These are phyloP conservation scores for Tachyglossus aculeatus DNA, from an alignment of 2,797 vertebrate species.

Conservation along the genomic window DNA sequence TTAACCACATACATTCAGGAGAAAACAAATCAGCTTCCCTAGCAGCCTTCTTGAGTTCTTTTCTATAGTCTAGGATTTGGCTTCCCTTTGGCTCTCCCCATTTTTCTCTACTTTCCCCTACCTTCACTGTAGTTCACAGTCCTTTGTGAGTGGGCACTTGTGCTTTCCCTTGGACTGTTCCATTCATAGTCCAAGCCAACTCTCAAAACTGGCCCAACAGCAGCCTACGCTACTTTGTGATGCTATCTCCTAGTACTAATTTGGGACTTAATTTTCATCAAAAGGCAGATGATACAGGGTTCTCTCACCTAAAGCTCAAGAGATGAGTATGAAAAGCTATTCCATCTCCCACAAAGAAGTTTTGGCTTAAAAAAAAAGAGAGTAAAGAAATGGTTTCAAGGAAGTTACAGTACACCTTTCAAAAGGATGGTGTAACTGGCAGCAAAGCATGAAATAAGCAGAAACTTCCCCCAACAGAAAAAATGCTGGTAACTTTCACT, in stretches of 20 bases:
- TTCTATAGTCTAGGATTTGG: no score
- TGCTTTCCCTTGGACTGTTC: no score
- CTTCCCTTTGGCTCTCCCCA: no score
- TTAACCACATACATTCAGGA: no score
- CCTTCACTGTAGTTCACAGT: no score
- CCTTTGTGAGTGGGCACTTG: no score
- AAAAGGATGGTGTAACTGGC: slow-evolving; percentile 5
- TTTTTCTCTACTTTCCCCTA: no score
- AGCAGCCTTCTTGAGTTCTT: no score
- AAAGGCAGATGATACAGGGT: slow-evolving; percentile 10
- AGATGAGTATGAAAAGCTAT: neutral
- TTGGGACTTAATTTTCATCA: neutral
- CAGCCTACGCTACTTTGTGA: no score
- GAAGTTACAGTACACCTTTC: slow-evolving; percentile 40
- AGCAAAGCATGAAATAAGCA: slow-evolving; percentile 28
- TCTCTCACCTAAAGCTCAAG: neutral
- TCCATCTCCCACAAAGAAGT: slow-evolving; percentile 35
- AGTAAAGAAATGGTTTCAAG: slow-evolving; percentile 17
- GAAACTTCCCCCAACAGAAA: slow-evolving; percentile 23
- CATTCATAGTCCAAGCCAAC: no score
- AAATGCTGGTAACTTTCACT: slow-evolving; percentile 40
- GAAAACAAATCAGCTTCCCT: no score
- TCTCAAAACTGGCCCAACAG: no score
- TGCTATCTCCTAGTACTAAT: neutral
- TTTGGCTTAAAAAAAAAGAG: neutral